Conservation (phyloP, 1,140 invertebrate genomes). For the Ostrea denselamellosa region DNA sequence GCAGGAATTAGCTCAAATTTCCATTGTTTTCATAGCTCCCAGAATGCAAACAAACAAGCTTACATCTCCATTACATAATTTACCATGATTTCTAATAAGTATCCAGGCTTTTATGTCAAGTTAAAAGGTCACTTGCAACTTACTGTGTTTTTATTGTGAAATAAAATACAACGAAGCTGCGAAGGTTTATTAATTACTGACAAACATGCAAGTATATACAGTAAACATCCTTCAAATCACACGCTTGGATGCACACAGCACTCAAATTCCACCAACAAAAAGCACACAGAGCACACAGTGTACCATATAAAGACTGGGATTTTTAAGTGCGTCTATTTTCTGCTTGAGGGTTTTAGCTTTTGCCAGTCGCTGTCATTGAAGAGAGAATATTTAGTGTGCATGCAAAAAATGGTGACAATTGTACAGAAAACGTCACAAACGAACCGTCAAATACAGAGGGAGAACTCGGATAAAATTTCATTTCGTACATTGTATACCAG, state of each 20-base stretch:
- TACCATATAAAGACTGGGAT: conserved; percentile 61
- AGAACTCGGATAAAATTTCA: background rate
- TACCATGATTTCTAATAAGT: too few relatives aligned
- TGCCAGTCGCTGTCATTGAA: conserved; percentile 53
- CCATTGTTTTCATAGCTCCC: too few relatives aligned
- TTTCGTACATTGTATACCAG: too few relatives aligned
- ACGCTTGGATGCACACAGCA: conserved; percentile 9
- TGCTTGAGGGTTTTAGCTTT: conserved; percentile 60
- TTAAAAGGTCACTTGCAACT: too few relatives aligned
- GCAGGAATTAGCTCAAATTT: too few relatives aligned
- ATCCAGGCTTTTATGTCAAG: too few relatives aligned
- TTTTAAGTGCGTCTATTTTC: conserved; percentile 56
- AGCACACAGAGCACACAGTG: conserved; percentile 41
- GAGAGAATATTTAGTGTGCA: background rate
- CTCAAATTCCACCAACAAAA: background rate
- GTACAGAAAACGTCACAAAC: background rate
- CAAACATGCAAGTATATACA: too few relatives aligned
- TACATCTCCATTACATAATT: too few relatives aligned
- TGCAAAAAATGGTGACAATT: background rate
- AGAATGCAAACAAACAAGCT: too few relatives aligned
- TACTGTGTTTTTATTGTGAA: too few relatives aligned
- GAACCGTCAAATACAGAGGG: background rate
- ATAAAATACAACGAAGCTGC: too few relatives aligned
- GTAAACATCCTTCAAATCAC: background rate
- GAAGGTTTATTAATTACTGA: too few relatives aligned